Evolutionary conservation across 1,140 invertebrate genomes (phyloP), one percentile per base, ranked within the genome.

Genomic region (Hycleus phaleratus): DNA sequence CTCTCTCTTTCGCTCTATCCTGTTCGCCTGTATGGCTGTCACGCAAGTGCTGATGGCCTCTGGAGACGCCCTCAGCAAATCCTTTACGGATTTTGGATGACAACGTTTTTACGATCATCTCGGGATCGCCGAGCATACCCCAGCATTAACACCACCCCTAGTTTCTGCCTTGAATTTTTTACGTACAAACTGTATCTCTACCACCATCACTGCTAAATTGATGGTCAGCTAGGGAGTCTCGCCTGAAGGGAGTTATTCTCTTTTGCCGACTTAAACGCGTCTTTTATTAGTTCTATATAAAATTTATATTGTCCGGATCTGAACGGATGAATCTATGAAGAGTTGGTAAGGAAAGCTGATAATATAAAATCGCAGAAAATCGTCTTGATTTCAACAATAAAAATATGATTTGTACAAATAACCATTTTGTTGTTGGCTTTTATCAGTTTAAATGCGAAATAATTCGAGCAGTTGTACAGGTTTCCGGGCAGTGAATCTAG

Each of bases 11-110:
- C 4, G 4, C 32, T 32, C 32, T 32, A 32, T 32, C 32, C 32
- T 25, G 58, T 61, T 64, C 64, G 62, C 32, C 32, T 25, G 60
- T 61, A 66, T 66, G 62, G 56, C 53, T 54, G 63, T 65, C 63
- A 67, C 60, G 65, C 56, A 59, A 39, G 46, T 60, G 47, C 60
- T 63, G 66, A 66, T 66, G 61, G 59, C 56, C 64, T 56, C 64
- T 44, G 50, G 61, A 57, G 66, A 59, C 57, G 47, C 56, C 52
- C 49, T 53, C 43, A 57, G 64, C 61, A 65, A 68, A 68, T 68
- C 64, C 61, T 66, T 68, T 59, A 66, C 64, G 64, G 66, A 67
- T 67, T 67, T 67, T 58, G 61, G 66, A 67, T 58, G 66, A 67
- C 63, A 67, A 67, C 66, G 63, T 67, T 67, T 67, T 67, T 67